Evolutionary conservation across 2,888 invertebrate genomes (phyloP).

Genomic region (Augiades crinisus): DNA sequence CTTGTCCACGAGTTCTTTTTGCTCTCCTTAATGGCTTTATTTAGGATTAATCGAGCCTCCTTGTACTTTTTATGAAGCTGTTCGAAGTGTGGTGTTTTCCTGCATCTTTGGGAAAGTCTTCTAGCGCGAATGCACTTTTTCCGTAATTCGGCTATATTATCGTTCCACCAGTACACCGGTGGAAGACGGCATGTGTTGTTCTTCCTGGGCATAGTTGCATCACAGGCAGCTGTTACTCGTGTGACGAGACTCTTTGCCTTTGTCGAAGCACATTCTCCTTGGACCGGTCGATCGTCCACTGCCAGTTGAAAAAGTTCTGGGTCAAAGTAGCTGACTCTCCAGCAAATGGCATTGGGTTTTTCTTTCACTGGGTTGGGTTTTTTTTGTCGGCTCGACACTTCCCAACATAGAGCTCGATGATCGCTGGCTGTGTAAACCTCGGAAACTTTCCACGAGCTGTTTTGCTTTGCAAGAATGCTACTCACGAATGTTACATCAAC

Average conservation of each 20-base stretch:
- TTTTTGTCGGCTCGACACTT: background rate
- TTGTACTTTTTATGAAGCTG: too few relatives aligned
- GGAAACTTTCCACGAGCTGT: background rate
- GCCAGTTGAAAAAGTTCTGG: background rate
- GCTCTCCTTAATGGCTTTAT: background rate
- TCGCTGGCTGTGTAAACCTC: background rate
- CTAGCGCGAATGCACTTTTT: background rate
- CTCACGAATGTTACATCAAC: background rate
- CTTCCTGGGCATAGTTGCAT: background rate
- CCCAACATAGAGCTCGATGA: background rate
- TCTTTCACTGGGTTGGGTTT: background rate
- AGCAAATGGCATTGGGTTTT: background rate
- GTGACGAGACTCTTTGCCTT: background rate
- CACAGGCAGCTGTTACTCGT: background rate
- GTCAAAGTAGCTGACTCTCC: background rate
- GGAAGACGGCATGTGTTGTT: background rate
- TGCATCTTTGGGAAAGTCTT: background rate
- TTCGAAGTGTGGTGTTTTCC: too few relatives aligned
- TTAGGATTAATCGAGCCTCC: background rate
- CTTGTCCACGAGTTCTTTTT: background rate
- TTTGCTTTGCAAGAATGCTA: background rate
- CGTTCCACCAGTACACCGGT: background rate
- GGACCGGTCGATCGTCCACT: background rate
- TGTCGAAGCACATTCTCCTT: background rate
- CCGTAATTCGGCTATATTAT: background rate